Evolutionary conservation across 2,797 vertebrate genomes (phyloP).

Genomic region (Urosaurus nigricauda): DNA sequence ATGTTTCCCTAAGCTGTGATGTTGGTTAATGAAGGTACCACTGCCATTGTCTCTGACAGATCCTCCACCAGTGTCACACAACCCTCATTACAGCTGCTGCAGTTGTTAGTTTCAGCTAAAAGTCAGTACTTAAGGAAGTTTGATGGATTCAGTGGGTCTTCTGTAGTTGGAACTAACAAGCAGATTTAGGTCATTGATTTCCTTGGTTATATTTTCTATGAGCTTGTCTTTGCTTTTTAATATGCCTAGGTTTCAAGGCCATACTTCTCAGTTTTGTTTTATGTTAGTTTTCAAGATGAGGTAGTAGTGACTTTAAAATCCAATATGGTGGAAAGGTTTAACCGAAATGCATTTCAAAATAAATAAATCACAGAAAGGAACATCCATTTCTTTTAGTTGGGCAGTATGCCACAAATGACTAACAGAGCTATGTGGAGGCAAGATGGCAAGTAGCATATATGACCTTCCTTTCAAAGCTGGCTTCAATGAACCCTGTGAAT

Average conservation of each 20-base stretch:
- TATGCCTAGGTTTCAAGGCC: neutral
- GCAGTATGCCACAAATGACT: neutral
- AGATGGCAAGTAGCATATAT: neutral
- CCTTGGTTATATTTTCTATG: neutral
- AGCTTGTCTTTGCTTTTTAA: neutral
- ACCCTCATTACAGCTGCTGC: too few species aligned
- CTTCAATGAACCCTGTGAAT: neutral
- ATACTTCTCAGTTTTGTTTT: neutral
- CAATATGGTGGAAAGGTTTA: neutral
- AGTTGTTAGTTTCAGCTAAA: too few species aligned
- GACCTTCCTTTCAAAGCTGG: conserved; percentile 7
- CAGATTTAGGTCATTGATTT: neutral
- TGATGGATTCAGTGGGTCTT: too few species aligned
- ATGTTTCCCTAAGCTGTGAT: too few species aligned
- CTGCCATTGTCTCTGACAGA: too few species aligned
- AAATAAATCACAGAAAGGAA: neutral
- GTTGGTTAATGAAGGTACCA: too few species aligned
- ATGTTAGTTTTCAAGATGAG: too few species aligned
- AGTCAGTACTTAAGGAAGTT: too few species aligned
- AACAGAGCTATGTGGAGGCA: neutral
- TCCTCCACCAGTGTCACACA: too few species aligned
- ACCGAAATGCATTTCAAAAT: neutral
- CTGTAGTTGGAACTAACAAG: too few species aligned
- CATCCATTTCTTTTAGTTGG: too few species aligned
- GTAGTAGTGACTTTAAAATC: neutral